Base-by-base conservation (phyloP, 2,113 vertebrate genomes). In the Pygoscelis adeliae region DNA sequence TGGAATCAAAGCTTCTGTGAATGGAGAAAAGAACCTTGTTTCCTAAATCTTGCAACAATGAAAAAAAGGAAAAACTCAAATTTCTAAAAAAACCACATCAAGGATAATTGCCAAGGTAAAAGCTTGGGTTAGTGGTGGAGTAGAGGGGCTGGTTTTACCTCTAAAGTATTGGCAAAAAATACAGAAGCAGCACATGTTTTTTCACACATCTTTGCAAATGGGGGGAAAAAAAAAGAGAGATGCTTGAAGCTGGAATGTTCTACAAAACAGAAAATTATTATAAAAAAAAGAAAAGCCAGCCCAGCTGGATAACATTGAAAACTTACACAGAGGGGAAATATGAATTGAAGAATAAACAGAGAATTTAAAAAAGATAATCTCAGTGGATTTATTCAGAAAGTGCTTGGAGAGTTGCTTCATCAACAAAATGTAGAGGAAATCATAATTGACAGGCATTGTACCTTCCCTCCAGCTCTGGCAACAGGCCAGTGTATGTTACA, bases 371-470 rank as follows among this genome's bases (percentile, higher is more conserved):
- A 47, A 47, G 11, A 26, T 74, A 53, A 85, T 74, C 59, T n/a
- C 25, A 38, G 19, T 53, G 14, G 15, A 53, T 81, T 55, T 40
- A 66, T 82, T 82, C 34, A 84, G 46, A 87, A 85, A 85, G 10
- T 22, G 42, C 74, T 65, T 79, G 18, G 42, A 79, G 19, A 71
- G 52, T 67, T 82, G 11, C 42, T 93, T 96, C 46, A 79, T 94
- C 53, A 92, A 67, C 32, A 85, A 87, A 85, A 79, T 52, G 50
- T 38, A 36, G 29, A 71, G n/a, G 52, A 92, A 88, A 85, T 82
- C 15, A 27, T 53, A 83, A 88, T 11, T 79, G 66, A 79, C 56
- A 90, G 38, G 55, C 56, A 76, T 58, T 71, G 30, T 66, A 82
- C 32, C 65, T 62, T 90, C 20, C 44, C 32, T 87, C 14, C 16